Evolutionary conservation across 2,888 invertebrate genomes (phyloP).

Genomic region (Hartigia nigra): DNA sequence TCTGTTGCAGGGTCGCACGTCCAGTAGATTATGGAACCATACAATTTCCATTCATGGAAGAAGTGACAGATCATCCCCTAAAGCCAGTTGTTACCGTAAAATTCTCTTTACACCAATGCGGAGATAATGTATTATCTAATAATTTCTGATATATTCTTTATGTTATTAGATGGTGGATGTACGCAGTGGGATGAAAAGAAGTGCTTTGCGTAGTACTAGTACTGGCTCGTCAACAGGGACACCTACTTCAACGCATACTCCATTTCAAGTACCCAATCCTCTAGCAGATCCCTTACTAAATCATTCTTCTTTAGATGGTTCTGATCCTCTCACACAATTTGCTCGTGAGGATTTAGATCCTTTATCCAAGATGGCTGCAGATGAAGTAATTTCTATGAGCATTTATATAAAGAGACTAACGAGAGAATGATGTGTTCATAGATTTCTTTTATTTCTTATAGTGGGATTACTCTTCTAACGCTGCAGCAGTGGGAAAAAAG

Average conservation of each 20-base stretch:
- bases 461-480: constrained; percentile 63
- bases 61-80: constrained; percentile 71
- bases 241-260: constrained; percentile 58
- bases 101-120: constrained; percentile 5
- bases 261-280: constrained; percentile 60
- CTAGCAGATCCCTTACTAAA: constrained; percentile 68
- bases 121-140: background rate
- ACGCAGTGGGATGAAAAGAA: constrained; percentile 67
- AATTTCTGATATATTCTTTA: constrained; percentile 11
- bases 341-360: constrained; percentile 75
- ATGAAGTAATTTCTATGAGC: constrained; percentile 59
- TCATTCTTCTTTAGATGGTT: constrained; percentile 73
- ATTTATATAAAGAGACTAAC: constrained; percentile 3
- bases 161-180: constrained; percentile 69
- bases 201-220: constrained; percentile 67
- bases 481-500: constrained; percentile 46
- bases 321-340: constrained; percentile 81
- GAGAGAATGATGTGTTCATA: background rate
- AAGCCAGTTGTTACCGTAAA: constrained; percentile 68
- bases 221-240: constrained; percentile 69
- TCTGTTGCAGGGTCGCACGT: constrained; percentile 48
- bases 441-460: constrained; percentile 32
- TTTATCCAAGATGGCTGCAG: constrained; percentile 72
- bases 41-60: constrained; percentile 48
- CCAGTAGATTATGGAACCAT: constrained; percentile 44